A percentile compares a stretch with the other conserved stretches of the same genome.
These are phyloP conservation scores for Dipodomys ordii DNA, from an alignment of 2,113 vertebrate genomes.

Conservation along the genomic window DNA sequence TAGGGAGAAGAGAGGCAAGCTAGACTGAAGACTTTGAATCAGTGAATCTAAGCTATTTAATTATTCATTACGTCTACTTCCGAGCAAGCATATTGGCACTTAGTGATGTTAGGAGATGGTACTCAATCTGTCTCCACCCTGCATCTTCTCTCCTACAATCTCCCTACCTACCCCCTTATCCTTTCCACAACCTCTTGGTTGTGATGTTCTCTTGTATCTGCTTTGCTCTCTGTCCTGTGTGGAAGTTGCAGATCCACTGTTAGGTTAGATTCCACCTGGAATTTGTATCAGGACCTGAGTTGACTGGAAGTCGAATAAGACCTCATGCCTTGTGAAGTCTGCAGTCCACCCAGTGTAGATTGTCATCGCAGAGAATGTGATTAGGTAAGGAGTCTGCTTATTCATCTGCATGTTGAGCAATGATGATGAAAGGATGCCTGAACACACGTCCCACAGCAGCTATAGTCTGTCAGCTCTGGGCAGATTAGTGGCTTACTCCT, in stretches of 20 bases:
- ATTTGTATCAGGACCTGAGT: background rate
- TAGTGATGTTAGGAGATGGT: background rate
- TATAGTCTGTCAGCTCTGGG: background rate
- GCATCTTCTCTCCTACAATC: background rate
- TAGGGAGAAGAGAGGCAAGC: background rate
- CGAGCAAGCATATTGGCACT: background rate
- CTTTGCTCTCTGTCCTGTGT: background rate
- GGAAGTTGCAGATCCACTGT: background rate
- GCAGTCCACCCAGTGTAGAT: background rate
- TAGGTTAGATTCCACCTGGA: background rate
- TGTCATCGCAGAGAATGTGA: background rate
- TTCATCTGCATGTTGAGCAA: background rate
- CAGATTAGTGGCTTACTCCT: background rate
- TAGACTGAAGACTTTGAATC: background rate
- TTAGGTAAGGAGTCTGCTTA: slow-evolving; percentile 32
- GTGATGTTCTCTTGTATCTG: background rate
- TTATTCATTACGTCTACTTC: background rate
- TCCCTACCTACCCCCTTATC: background rate
- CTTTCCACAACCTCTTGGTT: background rate
- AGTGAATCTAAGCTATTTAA: background rate
- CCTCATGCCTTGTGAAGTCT: background rate
- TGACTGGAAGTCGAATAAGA: background rate
- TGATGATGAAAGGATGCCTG: slow-evolving; percentile 26
- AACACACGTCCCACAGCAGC: background rate
- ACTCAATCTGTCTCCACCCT: background rate